Conservation (phyloP, 2,888 invertebrate genomes). For the Sussaba pulchella region DNA sequence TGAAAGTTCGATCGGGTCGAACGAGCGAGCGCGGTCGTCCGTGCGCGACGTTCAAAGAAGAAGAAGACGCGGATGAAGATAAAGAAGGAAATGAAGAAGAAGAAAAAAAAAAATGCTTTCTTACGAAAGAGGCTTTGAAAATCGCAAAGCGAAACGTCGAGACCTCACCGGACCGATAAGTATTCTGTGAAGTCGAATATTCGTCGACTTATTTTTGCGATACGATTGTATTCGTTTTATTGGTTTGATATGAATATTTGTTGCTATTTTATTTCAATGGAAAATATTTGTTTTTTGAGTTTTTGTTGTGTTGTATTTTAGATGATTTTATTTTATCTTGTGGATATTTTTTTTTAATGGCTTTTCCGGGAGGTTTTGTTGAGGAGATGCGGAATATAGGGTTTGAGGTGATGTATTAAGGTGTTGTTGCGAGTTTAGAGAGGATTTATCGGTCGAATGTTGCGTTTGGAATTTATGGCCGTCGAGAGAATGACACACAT, state of each 20-base stretch:
- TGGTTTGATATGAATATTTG: too few relatives aligned
- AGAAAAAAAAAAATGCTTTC: slow-evolving; percentile 40
- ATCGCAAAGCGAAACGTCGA: slow-evolving; percentile 60
- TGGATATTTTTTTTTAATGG: too few relatives aligned
- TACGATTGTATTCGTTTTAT: too few relatives aligned
- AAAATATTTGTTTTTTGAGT: slow-evolving; percentile 30
- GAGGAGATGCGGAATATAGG: too few relatives aligned
- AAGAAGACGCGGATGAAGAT: slow-evolving; percentile 19
- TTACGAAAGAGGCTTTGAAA: slow-evolving; percentile 50
- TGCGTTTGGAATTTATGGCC: background rate
- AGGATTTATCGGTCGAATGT: slow-evolving; percentile 20
- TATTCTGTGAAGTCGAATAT: slow-evolving; percentile 53
- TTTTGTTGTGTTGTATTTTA: too few relatives aligned
- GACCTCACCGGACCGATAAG: slow-evolving; percentile 23
- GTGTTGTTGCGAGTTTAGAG: background rate
- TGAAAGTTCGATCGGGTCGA: slow-evolving; percentile 64
- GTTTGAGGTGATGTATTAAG: too few relatives aligned
- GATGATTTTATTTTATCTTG: too few relatives aligned
- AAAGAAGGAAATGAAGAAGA: slow-evolving; percentile 11
- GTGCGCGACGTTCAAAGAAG: slow-evolving; percentile 32
- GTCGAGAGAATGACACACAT: slow-evolving; percentile 6
- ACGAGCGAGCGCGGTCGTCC: slow-evolving; percentile 42
- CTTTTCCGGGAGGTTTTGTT: too few relatives aligned
- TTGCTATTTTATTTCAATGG: background rate
- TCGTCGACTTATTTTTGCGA: slow-evolving; percentile 39